These are phyloP conservation scores for Halocaridina rubra DNA, from an alignment of 2,888 invertebrate species.

Conservation along the genomic window DNA sequence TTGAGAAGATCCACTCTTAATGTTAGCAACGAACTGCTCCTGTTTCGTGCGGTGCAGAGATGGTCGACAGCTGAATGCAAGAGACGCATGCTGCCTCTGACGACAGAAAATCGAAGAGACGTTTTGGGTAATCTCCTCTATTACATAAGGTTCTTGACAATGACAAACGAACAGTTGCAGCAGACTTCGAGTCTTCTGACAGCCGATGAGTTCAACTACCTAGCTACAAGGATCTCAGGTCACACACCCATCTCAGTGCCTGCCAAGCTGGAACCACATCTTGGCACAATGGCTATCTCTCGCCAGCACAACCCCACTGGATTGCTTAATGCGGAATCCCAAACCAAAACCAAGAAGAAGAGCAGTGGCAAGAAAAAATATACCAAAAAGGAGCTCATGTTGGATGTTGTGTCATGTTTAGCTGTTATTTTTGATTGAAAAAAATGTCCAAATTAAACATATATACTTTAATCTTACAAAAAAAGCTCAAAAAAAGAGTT, in stretches of 20 bases:
- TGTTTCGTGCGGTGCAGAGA: constrained; percentile 75
- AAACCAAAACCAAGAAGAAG: constrained; percentile 27
- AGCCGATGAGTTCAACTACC: constrained; percentile 66
- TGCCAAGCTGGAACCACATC: constrained; percentile 14
- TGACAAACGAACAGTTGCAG: constrained; percentile 58
- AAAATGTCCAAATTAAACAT: no score
- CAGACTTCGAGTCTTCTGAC: constrained; percentile 68
- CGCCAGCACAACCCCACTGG: not conserved
- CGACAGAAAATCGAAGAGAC: constrained; percentile 71
- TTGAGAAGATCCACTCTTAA: constrained; percentile 77
- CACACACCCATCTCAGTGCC: not conserved
- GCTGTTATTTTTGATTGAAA: constrained; percentile 55
- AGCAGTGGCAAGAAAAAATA: constrained; percentile 47
- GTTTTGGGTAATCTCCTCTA: constrained; percentile 74
- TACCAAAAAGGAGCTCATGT: constrained; percentile 51
- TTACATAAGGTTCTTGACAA: constrained; percentile 73
- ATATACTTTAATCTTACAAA: no score
- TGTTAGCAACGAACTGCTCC: constrained; percentile 73
- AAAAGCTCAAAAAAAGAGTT: no score
- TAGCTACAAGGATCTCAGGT: constrained; percentile 68
- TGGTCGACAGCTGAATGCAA: constrained; percentile 71
- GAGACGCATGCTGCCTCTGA: constrained; percentile 72
- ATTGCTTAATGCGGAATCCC: not conserved
- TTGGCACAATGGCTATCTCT: constrained; percentile 25
- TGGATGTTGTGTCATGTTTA: constrained; percentile 47